Percentiles rank a stretch among this genome's conserved stretches.
Evolutionary conservation across 2,797 vertebrate species (phyloP).

Genomic region (Tenualosa ilisha): DNA sequence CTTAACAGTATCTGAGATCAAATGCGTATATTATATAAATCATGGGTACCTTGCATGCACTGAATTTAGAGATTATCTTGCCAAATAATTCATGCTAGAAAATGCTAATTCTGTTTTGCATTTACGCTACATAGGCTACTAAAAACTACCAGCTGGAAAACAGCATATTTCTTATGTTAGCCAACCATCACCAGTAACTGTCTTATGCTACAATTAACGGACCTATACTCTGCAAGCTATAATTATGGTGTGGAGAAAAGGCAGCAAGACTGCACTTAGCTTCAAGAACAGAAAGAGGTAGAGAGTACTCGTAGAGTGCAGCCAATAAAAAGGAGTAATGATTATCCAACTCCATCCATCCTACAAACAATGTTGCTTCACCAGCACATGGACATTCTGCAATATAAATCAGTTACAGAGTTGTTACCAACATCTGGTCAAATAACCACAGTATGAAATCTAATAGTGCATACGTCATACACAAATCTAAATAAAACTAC

Average conservation of each 20-base stretch:
- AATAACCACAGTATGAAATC: neutral
- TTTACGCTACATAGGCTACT: too few relatives aligned
- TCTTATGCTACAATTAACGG: neutral
- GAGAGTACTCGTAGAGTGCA: neutral
- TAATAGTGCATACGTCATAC: neutral
- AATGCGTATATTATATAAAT: neutral
- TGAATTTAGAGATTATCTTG: neutral
- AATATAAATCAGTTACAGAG: neutral
- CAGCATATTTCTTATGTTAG: neutral
- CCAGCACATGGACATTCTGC: neutral
- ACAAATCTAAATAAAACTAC: too few relatives aligned
- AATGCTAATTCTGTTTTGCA: too few relatives aligned
- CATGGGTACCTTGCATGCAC: neutral
- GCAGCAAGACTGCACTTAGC: neutral
- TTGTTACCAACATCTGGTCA: neutral
- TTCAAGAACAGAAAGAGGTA: neutral
- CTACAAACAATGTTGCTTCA: neutral
- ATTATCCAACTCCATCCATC: neutral
- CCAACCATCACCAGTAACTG: neutral
- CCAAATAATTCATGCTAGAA: neutral
- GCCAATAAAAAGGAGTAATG: neutral
- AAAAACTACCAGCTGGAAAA: neutral
- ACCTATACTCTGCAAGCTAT: neutral
- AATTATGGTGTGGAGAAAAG: neutral
- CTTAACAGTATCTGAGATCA: neutral